Base-by-base conservation (phyloP, 2,113 vertebrate species). In the Scartelaos histophorus region DNA sequence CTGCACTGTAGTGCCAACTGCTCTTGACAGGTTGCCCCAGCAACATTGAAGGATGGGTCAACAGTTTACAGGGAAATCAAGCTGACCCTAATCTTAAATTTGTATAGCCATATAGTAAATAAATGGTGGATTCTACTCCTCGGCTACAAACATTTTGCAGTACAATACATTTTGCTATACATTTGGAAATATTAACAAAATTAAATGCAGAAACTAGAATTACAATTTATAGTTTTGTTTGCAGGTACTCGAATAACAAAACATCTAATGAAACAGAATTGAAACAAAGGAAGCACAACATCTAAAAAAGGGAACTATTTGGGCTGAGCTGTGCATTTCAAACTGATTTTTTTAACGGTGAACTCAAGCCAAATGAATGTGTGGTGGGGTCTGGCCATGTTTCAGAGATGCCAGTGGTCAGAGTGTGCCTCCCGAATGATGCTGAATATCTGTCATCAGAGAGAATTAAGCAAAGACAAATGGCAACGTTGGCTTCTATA, bases 401-500 rank as follows among this genome's bases (percentile, higher is more conserved):
- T 79, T 29, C 74, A 73, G 43, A 74, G 22, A 81, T 70, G 49
- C 60, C 67, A 74, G 74, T 53, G 71, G 56, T 83, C 60, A 70
- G 43, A 38, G 62, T 61, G 51, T 17, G 46, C 1, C 24, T 68
- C 67, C 47, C 65, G 71, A 81, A 84, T 79, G 21, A 81, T 73
- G 72, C 65, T 57, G 17, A 70, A 67, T 57, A 35, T 71, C 79
- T 84, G 69, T 85, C 80, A 82, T 49, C 72, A 47, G 68, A 68
- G 16, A 70, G 68, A 80, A 82, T 73, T 77, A 75, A 66, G 69
- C 57, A 0, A 57, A 76, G 79, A 78, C 69, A 79, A 81, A 85
- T 56, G 38, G 76, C 68, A 82, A 80, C 84, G 79, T 73, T 79
- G 83, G 82, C 81, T 79, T 69, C 62, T 45, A 70, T 65, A 68